These are phyloP conservation scores for Zaprionus ornatus DNA, from an alignment of 1,140 invertebrate genomes.

Conservation along the genomic window DNA sequence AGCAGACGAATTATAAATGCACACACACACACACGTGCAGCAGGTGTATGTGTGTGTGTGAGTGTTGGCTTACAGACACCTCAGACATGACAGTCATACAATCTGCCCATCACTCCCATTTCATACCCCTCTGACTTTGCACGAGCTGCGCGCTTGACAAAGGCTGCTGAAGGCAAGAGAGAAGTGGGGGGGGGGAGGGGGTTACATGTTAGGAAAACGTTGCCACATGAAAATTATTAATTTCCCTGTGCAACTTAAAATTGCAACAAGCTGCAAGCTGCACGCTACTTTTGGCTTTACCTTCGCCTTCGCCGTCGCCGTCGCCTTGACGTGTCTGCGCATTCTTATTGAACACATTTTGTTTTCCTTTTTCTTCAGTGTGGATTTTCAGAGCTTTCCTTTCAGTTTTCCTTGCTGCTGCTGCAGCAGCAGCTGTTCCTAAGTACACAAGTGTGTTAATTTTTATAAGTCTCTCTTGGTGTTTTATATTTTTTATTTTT, in stretches of 20 bases:
- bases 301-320: background rate
- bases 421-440: constrained; percentile 58
- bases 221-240: constrained; percentile 74
- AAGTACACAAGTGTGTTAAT: constrained; percentile 53
- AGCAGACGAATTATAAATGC: constrained; percentile 74
- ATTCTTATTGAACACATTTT: constrained; percentile 36
- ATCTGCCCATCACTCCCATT: constrained; percentile 29
- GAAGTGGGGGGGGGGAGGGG: too few species aligned
- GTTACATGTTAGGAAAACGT: constrained; percentile 14
- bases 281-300: background rate
- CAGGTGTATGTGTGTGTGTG: background rate
- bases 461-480: constrained; percentile 29
- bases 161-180: background rate
- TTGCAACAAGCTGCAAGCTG: constrained; percentile 64
- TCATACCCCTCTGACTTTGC: constrained; percentile 8
- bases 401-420: background rate
- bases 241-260: constrained; percentile 70
- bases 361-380: constrained; percentile 6
- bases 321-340: constrained; percentile 30
- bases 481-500: background rate
- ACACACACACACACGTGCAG: constrained; percentile 34
- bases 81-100: constrained; percentile 49
- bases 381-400: constrained; percentile 10
- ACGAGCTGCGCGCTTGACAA: background rate
- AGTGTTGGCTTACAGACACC: constrained; percentile 51